phyloP scores from a whole-genome alignment of 1,140 invertebrate species.

The Lepidurus arcticus region DNA sequence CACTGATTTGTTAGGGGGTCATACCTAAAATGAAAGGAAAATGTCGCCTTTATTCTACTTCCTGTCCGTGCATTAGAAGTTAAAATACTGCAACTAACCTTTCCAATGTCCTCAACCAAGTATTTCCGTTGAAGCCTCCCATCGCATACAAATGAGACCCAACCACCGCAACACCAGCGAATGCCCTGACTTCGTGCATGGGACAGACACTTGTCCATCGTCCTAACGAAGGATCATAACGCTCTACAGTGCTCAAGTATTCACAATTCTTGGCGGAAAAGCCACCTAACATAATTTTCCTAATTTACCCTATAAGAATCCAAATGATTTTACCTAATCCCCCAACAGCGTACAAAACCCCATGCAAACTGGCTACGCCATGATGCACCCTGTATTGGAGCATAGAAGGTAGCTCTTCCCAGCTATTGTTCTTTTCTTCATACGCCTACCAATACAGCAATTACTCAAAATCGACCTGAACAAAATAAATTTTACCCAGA shows the following conservation, averaged over 20 bases:
- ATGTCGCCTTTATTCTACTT: background rate
- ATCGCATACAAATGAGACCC: slow-evolving; percentile 42
- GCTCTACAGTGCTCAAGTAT: slow-evolving; percentile 38
- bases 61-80: slow-evolving; percentile 28
- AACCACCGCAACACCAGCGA: slow-evolving; percentile 40
- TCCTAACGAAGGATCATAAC: slow-evolving; percentile 39
- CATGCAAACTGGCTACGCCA: slow-evolving; percentile 39
- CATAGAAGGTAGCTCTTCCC: slow-evolving; percentile 40
- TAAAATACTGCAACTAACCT: slow-evolving; percentile 37
- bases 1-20: slow-evolving; percentile 42
- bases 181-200: slow-evolving; percentile 42
- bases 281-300: slow-evolving; percentile 34
- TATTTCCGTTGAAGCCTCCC: slow-evolving; percentile 42
- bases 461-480: background rate
- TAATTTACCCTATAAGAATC: background rate
- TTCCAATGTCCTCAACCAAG: slow-evolving; percentile 42
- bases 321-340: slow-evolving; percentile 38
- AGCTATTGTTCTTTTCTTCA: slow-evolving; percentile 38
- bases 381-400: slow-evolving; percentile 38
- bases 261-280: slow-evolving; percentile 36
- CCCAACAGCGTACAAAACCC: slow-evolving; percentile 41
- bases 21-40: slow-evolving; percentile 36
- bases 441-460: slow-evolving; percentile 37
- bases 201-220: slow-evolving; percentile 39
- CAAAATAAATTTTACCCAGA: slow-evolving; percentile 39